Conservation (phyloP, 2,113 vertebrate genomes). For the Epinephelus cyanopodus region DNA sequence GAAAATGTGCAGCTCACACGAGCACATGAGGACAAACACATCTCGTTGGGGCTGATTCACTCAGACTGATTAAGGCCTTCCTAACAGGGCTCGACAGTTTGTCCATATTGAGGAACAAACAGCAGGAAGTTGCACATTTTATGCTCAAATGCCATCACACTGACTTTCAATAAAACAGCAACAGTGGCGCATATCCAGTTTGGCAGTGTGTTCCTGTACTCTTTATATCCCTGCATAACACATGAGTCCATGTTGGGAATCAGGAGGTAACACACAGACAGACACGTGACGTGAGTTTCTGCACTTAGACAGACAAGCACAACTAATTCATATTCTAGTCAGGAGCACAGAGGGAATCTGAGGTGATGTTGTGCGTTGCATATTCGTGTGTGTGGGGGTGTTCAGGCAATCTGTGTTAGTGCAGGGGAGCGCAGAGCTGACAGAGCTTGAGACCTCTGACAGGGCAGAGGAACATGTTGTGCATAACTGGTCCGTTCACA, state of each 20-base stretch:
- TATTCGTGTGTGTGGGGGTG: constrained; percentile 8
- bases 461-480: constrained; percentile 32
- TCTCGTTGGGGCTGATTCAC: constrained; percentile 36
- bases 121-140: neutral
- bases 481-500: constrained; percentile 12
- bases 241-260: neutral
- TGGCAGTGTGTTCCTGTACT: neutral
- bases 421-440: constrained; percentile 42
- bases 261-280: neutral
- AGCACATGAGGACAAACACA: neutral
- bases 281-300: constrained; percentile 28
- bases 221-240: neutral
- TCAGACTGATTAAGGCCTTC: constrained; percentile 19
- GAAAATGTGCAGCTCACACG: neutral
- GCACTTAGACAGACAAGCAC: constrained; percentile 54
- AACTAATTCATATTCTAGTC: constrained; percentile 57
- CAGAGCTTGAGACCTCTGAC: constrained; percentile 39
- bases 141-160: neutral
- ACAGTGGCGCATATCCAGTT: neutral
- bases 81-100: neutral
- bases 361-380: constrained; percentile 35
- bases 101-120: neutral
- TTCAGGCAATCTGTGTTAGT: constrained; percentile 32
- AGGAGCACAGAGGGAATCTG: constrained; percentile 25
- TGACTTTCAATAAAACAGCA: neutral